A percentile compares a stretch with the other conserved stretches of the same genome.
Conservation (phyloP, 1,140 invertebrate genomes). For the Diabrotica virgifera region DNA sequence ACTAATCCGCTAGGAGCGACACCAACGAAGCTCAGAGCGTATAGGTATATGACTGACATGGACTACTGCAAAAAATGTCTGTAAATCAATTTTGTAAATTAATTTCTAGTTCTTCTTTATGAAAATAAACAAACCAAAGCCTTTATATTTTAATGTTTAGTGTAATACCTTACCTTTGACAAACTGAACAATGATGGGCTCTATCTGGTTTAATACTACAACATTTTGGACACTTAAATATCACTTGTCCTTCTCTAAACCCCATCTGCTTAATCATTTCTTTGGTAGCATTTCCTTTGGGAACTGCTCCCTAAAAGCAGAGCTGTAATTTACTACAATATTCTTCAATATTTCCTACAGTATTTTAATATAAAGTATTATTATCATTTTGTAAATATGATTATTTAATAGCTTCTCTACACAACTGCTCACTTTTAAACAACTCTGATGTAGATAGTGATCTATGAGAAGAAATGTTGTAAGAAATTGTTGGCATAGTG, state of each 20-base stretch:
- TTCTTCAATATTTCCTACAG: constrained; percentile 19
- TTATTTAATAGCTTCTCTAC: neutral
- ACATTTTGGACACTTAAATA: constrained; percentile 88
- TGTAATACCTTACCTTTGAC: constrained; percentile 62
- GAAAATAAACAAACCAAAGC: neutral
- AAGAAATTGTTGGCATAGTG: too few species aligned
- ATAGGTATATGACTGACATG: too few species aligned
- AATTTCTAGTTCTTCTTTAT: too few species aligned
- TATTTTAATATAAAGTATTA: constrained; percentile 20
- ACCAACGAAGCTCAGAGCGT: too few species aligned
- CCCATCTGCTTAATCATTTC: constrained; percentile 81
- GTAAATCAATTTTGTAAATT: too few species aligned
- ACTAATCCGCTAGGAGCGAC: too few species aligned
- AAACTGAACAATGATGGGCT: constrained; percentile 98
- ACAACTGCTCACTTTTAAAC: too few species aligned
- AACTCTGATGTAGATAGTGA: too few species aligned
- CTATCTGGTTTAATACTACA: constrained; percentile 98
- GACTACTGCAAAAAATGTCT: too few species aligned
- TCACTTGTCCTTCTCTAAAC: constrained; percentile 30
- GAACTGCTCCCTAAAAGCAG: constrained; percentile 84
- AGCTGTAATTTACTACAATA: neutral
- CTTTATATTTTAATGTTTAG: neutral
- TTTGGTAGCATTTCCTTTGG: constrained; percentile 97
- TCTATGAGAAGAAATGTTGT: too few species aligned
- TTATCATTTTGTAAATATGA: neutral